These are phyloP conservation scores for Liasis olivaceus DNA, from an alignment of 2,797 vertebrate genomes.

Conservation along the genomic window DNA sequence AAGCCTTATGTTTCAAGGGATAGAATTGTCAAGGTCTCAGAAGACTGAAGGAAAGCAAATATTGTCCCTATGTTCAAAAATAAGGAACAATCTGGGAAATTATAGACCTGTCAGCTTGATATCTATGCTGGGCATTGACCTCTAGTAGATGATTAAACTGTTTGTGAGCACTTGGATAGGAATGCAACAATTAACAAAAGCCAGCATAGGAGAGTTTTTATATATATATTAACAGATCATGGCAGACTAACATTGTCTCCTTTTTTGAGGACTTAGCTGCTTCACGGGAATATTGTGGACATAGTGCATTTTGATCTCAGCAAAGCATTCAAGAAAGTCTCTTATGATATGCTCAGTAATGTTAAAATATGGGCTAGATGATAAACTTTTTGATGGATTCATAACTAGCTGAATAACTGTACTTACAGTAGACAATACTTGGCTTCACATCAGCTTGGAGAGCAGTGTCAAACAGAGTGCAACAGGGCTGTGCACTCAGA, in stretches of 20 bases:
- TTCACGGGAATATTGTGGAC: not conserved
- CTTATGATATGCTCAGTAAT: not conserved
- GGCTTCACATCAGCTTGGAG: not conserved
- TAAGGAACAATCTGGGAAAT: not conserved
- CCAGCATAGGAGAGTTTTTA: not conserved
- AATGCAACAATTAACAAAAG: not conserved
- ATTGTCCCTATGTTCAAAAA: not conserved
- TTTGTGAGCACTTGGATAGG: not conserved
- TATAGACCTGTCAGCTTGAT: not conserved
- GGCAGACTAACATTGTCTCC: not conserved
- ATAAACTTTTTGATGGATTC: not conserved
- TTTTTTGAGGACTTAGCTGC: not conserved
- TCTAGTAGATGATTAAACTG: not conserved
- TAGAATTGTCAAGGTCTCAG: not conserved
- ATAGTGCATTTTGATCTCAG: not conserved
- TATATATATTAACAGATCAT: not conserved
- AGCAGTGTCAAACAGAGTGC: not conserved
- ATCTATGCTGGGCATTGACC: not conserved
- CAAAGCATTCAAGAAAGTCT: not conserved
- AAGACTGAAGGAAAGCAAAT: not conserved
- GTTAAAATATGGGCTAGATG: not conserved
- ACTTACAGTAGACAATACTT: not conserved
- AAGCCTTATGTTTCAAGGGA: not conserved
- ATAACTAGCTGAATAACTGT: not conserved
- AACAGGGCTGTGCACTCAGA: not conserved